Conservation (phyloP, 2,113 vertebrate species). For the Mesoclemmys tuberculata region DNA sequence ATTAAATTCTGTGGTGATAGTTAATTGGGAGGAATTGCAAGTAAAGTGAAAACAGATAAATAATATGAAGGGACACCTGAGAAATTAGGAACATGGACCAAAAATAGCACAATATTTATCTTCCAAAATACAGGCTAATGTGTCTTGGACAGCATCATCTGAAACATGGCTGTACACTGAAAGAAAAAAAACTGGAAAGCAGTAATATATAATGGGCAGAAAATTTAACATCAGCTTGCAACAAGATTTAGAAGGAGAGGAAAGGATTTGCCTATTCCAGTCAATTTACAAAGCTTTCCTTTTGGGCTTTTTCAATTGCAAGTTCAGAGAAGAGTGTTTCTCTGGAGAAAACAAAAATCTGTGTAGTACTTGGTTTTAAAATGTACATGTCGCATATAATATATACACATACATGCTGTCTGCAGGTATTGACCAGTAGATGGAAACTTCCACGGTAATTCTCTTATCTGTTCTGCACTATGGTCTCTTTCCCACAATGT, state of each 20-base stretch:
- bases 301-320: background rate
- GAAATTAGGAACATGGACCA: background rate
- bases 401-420: background rate
- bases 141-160: conserved; percentile 3
- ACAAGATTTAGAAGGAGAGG: background rate
- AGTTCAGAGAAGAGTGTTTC: background rate
- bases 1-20: background rate
- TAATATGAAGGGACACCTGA: background rate
- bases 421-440: background rate
- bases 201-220: background rate
- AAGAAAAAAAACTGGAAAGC: background rate
- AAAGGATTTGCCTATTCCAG: background rate
- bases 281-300: conserved; percentile 1
- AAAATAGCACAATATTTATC: background rate
- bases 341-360: background rate
- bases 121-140: too few relatives aligned
- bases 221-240: background rate
- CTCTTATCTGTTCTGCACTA: background rate
- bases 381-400: fast-evolving
- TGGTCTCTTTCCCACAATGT: background rate
- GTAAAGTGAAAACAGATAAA: conserved; percentile 21
- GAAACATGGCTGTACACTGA: background rate
- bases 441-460: background rate
- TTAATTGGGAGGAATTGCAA: background rate
- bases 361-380: background rate